Conservation (phyloP, 2,797 vertebrate genomes). For the Okamejei kenojei region DNA sequence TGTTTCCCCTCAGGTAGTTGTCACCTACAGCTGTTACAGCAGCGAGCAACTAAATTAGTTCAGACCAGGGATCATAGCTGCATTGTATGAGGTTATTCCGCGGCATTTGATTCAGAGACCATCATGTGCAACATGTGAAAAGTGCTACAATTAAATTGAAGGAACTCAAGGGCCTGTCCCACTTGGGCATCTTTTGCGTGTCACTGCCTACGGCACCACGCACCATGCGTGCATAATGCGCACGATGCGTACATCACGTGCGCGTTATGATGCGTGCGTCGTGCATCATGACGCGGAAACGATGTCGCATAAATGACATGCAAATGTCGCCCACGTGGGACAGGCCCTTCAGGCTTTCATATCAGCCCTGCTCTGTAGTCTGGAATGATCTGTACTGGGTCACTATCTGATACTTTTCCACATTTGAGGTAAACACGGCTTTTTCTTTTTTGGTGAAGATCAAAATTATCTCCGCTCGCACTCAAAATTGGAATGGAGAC, state of each 20-base stretch:
- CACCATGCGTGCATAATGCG: too few relatives aligned
- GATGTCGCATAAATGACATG: too few relatives aligned
- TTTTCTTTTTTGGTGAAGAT: background rate
- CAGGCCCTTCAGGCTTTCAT: background rate
- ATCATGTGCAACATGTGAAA: background rate
- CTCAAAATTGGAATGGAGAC: background rate
- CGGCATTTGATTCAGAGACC: background rate
- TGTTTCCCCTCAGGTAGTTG: background rate
- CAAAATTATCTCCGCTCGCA: background rate
- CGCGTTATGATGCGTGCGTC: too few relatives aligned
- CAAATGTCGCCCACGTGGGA: too few relatives aligned
- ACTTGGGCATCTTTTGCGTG: too few relatives aligned
- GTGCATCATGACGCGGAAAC: too few relatives aligned
- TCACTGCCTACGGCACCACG: too few relatives aligned
- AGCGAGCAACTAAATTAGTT: background rate
- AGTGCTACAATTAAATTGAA: conserved; percentile 2
- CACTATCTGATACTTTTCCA: background rate
- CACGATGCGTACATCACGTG: too few relatives aligned
- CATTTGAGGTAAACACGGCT: background rate
- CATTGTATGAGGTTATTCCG: background rate
- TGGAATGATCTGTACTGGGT: background rate
- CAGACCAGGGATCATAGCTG: background rate
- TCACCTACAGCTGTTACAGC: background rate
- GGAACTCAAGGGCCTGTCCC: background rate
- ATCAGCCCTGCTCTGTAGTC: background rate